Conservation (phyloP, 2,888 invertebrate genomes). For the Ectemnius lituratus region DNA sequence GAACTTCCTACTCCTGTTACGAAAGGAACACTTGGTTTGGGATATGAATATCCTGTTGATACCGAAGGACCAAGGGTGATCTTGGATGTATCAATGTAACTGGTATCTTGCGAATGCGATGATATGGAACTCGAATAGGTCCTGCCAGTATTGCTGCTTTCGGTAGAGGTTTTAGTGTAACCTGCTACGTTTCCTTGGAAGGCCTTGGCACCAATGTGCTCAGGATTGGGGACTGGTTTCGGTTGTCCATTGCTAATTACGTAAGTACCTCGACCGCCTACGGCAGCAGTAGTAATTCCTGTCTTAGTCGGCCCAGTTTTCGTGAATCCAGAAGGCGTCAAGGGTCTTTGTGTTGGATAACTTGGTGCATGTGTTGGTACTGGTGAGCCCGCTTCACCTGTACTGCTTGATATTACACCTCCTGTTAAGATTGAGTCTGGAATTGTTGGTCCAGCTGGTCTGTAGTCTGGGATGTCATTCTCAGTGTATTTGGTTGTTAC, state of each 20-base stretch:
- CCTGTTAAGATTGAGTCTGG: slow-evolving; percentile 71
- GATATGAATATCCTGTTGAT: slow-evolving; percentile 59
- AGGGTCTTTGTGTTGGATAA: slow-evolving; percentile 16
- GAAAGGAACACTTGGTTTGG: slow-evolving; percentile 45
- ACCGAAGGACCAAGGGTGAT: slow-evolving; percentile 39
- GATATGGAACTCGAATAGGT: slow-evolving; percentile 29
- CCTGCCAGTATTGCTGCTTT: slow-evolving; percentile 1
- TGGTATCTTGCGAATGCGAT: slow-evolving; percentile 41
- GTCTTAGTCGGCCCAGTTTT: slow-evolving; percentile 74
- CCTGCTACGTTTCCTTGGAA: slow-evolving; percentile 65
- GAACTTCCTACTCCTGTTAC: slow-evolving; percentile 22
- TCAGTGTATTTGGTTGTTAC: slow-evolving; percentile 70
- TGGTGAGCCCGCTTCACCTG: slow-evolving; percentile 19
- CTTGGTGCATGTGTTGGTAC: slow-evolving; percentile 27
- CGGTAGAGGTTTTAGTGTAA: slow-evolving; percentile 51
- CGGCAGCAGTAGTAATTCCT: slow-evolving; percentile 70
- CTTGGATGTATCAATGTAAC: slow-evolving; percentile 54
- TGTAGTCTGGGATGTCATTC: slow-evolving; percentile 69
- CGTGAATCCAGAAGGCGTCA: slow-evolving; percentile 66
- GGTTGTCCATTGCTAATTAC: slow-evolving; percentile 62
- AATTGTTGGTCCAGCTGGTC: slow-evolving; percentile 67
- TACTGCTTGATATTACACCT: slow-evolving; percentile 46
- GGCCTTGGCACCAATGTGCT: slow-evolving; percentile 71
- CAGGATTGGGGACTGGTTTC: slow-evolving; percentile 59
- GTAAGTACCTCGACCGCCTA: slow-evolving; percentile 73